phyloP scores from a whole-genome alignment of 2,888 invertebrate species.

The Drosophila melanocephala region DNA sequence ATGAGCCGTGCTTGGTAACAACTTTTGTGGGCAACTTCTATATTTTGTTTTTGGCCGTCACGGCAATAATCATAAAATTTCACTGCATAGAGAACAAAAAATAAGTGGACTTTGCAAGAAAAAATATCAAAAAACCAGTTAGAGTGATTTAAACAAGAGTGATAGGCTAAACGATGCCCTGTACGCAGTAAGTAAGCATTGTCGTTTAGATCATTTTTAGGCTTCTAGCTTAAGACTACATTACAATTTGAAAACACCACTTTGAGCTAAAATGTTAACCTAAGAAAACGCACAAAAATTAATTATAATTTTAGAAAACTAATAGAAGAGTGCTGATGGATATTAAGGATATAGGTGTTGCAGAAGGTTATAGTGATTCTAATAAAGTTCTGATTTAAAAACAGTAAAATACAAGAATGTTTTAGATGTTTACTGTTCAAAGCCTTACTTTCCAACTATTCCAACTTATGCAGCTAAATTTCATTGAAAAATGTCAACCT shows the following conservation, averaged over 20 bases:
- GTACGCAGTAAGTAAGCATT: not conserved
- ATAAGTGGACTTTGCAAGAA: conserved; percentile 13
- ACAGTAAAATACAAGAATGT: not conserved
- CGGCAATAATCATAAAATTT: conserved; percentile 78
- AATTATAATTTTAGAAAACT: not conserved
- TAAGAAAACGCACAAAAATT: not conserved
- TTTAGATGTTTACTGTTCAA: not conserved
- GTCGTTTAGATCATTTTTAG: not conserved
- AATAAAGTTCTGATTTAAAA: not conserved
- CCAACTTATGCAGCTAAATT: not conserved
- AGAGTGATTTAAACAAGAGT: not conserved
- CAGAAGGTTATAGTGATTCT: not conserved
- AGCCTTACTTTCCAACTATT: not conserved
- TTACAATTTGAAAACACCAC: not conserved
- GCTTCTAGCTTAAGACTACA: not conserved
- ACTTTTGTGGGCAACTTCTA: conserved; percentile 46
- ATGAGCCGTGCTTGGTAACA: conserved; percentile 36
- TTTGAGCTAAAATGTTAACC: not conserved
- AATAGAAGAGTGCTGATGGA: not conserved
- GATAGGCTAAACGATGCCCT: not conserved
- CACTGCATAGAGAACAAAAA: conserved; percentile 76
- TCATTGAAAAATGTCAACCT: rapidly evolving
- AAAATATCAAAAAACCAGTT: conserved; percentile 15
- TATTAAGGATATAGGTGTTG: not conserved
- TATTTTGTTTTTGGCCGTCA: conserved; percentile 27